A percentile compares a stretch with the other conserved stretches of the same genome.
Evolutionary conservation across 2,888 invertebrate species (phyloP).

Genomic region (Desoria tigrina): DNA sequence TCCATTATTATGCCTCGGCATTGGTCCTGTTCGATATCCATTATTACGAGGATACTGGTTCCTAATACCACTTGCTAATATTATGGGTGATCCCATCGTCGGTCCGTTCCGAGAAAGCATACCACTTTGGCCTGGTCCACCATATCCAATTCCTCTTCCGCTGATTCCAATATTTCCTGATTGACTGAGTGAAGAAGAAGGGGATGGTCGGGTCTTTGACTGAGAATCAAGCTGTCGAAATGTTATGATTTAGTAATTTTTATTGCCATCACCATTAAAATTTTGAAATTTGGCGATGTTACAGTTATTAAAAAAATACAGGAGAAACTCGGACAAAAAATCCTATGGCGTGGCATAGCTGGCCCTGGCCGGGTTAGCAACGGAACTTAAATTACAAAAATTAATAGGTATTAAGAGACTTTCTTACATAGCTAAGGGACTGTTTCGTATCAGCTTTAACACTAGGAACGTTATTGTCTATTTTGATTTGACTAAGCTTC

Average conservation of each 20-base stretch:
- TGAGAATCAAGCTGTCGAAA: slow-evolving; percentile 78
- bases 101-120: too few species aligned
- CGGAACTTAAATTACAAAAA: slow-evolving; percentile 29
- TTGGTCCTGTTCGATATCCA: too few species aligned
- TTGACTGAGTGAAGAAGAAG: slow-evolving; percentile 59
- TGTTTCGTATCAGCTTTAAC: slow-evolving; percentile 94
- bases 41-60: too few species aligned
- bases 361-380: too few species aligned
- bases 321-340: too few species aligned
- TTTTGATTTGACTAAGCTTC: slow-evolving; percentile 84
- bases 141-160: background rate
- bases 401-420: background rate
- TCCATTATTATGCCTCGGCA: too few species aligned
- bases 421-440: slow-evolving; percentile 65
- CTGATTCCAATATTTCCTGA: slow-evolving; percentile 47
- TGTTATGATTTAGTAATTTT: background rate
- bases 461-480: slow-evolving; percentile 91
- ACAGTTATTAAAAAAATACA: too few species aligned
- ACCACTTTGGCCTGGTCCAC: background rate
- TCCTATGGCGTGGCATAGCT: too few species aligned
- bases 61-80: too few species aligned
- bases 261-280: background rate
- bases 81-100: too few species aligned
- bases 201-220: slow-evolving; percentile 82
- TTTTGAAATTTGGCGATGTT: too few species aligned